phyloP scores from a whole-genome alignment of 1,140 invertebrate genomes.

The Aphis gossypii region DNA sequence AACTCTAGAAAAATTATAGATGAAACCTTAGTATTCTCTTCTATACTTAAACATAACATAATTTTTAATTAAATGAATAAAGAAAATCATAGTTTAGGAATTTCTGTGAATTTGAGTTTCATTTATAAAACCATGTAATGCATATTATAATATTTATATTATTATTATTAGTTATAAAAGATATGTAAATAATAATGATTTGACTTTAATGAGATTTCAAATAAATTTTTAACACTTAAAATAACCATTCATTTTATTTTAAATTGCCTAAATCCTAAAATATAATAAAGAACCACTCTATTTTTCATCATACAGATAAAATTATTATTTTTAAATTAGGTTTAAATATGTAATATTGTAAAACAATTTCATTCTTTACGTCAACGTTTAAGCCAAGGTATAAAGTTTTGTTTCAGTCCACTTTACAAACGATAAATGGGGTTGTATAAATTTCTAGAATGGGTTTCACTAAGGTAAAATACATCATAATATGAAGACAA shows the following conservation, averaged over 20 bases:
- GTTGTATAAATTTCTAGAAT: neutral
- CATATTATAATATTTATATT: neutral
- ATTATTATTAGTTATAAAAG: neutral
- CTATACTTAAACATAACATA: neutral
- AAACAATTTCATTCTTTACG: neutral
- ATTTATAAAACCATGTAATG: neutral
- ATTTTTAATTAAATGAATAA: neutral
- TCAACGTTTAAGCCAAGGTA: neutral
- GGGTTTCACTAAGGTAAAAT: neutral
- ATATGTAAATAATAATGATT: neutral
- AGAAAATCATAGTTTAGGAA: neutral
- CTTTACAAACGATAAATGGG: neutral
- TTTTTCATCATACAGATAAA: neutral
- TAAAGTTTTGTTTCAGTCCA: neutral
- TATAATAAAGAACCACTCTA: neutral
- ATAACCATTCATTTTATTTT: neutral
- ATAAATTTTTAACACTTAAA: neutral
- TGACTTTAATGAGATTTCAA: neutral
- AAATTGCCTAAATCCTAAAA: neutral
- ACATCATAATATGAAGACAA: neutral
- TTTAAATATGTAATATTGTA: neutral
- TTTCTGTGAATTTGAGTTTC: neutral
- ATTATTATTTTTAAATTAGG: neutral
- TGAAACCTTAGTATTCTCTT: neutral
- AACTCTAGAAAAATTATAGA: neutral